phyloP scores from a whole-genome alignment of 1,140 invertebrate species.

The Rhyzopertha dominica region DNA sequence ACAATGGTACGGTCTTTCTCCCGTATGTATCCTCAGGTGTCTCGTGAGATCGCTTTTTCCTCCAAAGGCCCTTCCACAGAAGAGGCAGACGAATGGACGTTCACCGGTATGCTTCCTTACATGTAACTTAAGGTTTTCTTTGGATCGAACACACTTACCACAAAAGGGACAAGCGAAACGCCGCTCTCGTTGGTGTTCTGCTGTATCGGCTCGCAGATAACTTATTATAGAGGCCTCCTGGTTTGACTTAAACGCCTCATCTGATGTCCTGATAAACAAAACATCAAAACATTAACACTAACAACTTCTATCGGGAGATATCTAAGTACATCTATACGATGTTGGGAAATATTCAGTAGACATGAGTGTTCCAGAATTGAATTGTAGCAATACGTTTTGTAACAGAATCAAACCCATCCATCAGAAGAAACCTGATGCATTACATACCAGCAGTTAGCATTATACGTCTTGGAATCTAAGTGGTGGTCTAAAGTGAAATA shows the following conservation, averaged over 20 bases:
- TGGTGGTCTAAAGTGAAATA: too few species aligned
- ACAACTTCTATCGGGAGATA: too few species aligned
- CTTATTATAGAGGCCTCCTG: constrained; percentile 60
- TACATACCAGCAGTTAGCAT: too few species aligned
- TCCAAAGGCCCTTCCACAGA: constrained; percentile 80
- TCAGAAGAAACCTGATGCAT: too few species aligned
- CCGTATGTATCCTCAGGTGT: constrained; percentile 80
- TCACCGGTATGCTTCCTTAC: constrained; percentile 86
- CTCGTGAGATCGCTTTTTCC: constrained; percentile 82
- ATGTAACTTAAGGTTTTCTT: constrained; percentile 83
- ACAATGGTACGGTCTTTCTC: constrained; percentile 81
- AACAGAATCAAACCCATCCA: too few species aligned
- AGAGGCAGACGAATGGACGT: constrained; percentile 79
- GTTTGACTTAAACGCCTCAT: constrained; percentile 40
- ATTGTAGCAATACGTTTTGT: too few species aligned
- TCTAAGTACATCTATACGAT: too few species aligned
- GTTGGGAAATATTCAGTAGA: too few species aligned
- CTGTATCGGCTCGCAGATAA: constrained; percentile 56
- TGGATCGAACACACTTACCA: constrained; percentile 81
- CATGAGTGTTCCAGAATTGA: too few species aligned
- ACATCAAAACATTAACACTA: too few species aligned
- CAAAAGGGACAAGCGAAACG: constrained; percentile 81
- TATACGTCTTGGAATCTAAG: too few species aligned
- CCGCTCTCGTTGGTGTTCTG: constrained; percentile 61
- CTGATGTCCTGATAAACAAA: constrained; percentile 15